Evolutionary conservation across 2,113 vertebrate species (phyloP), one percentile per base, ranked within the genome.

Genomic region (Mus musculus): DNA sequence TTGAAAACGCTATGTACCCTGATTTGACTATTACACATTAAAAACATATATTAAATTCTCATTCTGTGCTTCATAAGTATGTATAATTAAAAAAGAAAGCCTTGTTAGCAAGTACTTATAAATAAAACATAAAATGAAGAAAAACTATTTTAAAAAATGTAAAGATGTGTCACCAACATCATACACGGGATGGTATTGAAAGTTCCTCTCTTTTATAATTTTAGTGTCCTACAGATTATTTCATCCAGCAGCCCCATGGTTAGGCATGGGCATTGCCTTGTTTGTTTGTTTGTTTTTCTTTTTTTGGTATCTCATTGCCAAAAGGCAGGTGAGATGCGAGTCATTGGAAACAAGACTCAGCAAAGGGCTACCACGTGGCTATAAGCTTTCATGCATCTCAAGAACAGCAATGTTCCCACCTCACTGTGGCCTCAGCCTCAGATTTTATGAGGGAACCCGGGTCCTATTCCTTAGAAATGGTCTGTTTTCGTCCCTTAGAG

Each of bases 71-170:
- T 80, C 28, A 88, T 71, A 80, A 87, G 54, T 69, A 71, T 49
- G 20, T 42, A 63, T 46, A 82, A 72, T 81, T 81, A 71, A 78
- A 88, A 88, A 89, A 46, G 46, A 61, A 72, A 89, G 65, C 17
- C 16, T 80, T 52, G 49, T 17, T 26, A 89, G 28, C n/a, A 72
- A 59, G 22, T 69, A 61, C 75, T 72, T 88, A 24, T 42, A 61
- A 56, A 77, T 59, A 88, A 88, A 93, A 54, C 5, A 59, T 71
- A 88, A 56, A 56, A 78, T 77, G 71, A 87, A 87, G 28, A 71
- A 87, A 93, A 52, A 89, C 65, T 30, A 73, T 52, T 24, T 13
- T 13, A 56, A 65, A 76, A 59, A 54, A 3, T 39, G 52, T 65
- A 52, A 65, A 73, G 75, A 59, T 59, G 22, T 30, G 1, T 69